Evolutionary conservation across 2,797 vertebrate genomes (phyloP), one percentile per base, ranked within the genome.

Genomic region (Acanthopagrus latus): DNA sequence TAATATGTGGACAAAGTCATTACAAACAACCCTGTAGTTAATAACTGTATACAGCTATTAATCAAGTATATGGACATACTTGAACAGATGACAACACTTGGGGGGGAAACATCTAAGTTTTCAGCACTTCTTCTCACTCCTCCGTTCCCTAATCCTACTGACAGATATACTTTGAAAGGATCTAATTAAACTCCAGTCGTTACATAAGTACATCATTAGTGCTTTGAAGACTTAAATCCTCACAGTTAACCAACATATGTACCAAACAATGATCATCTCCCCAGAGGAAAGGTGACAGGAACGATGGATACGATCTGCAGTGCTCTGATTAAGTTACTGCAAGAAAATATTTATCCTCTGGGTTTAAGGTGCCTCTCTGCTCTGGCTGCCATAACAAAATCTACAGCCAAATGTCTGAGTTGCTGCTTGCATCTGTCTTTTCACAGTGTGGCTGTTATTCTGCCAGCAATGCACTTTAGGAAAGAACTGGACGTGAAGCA

Each of bases 401-500:
- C 46, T 20, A 74, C 47, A 69, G 64, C 70, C 29, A 75, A 59
- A 27, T 43, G 18, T 52, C 60, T 48, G 13, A 59, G 50, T 82
- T 1, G 10, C 78, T 83, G 68, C 55, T 57, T 72, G 55, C 71
- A 76, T 82, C 71, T 64, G 74, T 74, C 76, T 83, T 64, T 68
- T 86, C 51, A 75, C 82, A 64, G 52, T 57, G 46, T 18, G 71
- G 59, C 62, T 88, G 80, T 87, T 86, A 65, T 84, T 79, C 73
- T 71, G 74, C 57, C 86, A 62, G 59, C 69, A 81, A 77, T 82
- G 50, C 74, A 79, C 68, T 71, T 50, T 48, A 46, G 82, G 54
- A 76, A 83, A 76, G 79, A 91, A 90, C 88, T 65, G 72, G 74
- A 75, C 76, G 78, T 62, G 70, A 78, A 72, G 78, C 83, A 80